These are phyloP conservation scores for Octonoba sinensis DNA, from an alignment of 2,888 invertebrate genomes.

Conservation along the genomic window DNA sequence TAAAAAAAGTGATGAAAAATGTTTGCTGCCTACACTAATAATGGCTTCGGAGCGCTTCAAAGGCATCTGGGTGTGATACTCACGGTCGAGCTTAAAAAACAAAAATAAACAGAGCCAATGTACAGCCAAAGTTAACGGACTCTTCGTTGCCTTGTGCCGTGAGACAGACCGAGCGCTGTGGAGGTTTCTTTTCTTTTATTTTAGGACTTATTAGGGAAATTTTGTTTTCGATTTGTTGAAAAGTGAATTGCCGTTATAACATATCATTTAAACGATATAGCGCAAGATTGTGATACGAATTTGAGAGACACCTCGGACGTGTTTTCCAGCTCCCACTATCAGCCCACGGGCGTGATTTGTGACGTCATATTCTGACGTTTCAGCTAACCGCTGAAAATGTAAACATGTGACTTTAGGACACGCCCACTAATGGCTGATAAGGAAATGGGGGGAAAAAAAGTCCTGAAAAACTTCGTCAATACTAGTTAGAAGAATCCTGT, in stretches of 20 bases:
- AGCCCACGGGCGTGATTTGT: too few species aligned
- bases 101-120: conserved; percentile 9
- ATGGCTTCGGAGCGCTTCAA: too few species aligned
- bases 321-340: too few species aligned
- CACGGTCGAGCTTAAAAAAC: conserved; percentile 37
- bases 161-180: conserved; percentile 16
- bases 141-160: conserved; percentile 35
- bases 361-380: too few species aligned
- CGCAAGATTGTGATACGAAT: conserved; percentile 46
- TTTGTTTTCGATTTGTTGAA: background rate
- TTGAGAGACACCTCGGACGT: conserved; percentile 9
- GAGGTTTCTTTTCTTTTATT: conserved; percentile 1
- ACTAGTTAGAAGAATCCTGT: conserved; percentile 42
- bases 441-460: too few species aligned
- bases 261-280: conserved; percentile 43
- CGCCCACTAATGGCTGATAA: too few species aligned
- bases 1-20: too few species aligned
- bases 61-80: conserved; percentile 9
- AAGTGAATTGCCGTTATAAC: conserved; percentile 41
- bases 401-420: too few species aligned
- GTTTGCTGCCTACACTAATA: too few species aligned
- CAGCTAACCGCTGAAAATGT: too few species aligned
- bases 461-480: conserved; percentile 27
- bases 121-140: conserved; percentile 10
- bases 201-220: background rate